Conservation (phyloP, 2,797 vertebrate genomes). For the Danio aesculapii region DNA sequence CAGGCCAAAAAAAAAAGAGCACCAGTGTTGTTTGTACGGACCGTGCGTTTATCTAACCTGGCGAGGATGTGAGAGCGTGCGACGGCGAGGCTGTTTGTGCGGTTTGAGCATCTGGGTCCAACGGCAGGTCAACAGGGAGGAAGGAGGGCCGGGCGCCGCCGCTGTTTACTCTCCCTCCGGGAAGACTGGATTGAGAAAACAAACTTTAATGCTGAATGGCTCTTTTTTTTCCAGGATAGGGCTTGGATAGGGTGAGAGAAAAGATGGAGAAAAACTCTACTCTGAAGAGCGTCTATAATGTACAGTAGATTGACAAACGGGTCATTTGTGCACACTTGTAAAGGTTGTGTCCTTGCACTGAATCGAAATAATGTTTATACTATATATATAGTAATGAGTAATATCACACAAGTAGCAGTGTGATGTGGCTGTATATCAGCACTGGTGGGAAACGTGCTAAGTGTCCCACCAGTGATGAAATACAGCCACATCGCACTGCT, state of each 20-base stretch:
- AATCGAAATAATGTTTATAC: neutral
- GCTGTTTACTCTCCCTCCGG: slow-evolving; percentile 57
- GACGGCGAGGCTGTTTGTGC: slow-evolving; percentile 55
- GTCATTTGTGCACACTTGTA: neutral
- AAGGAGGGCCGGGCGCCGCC: slow-evolving; percentile 56
- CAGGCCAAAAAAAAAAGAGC: slow-evolving; percentile 18
- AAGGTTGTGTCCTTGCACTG: neutral
- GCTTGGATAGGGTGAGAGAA: slow-evolving; percentile 21
- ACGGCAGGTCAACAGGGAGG: slow-evolving; percentile 62
- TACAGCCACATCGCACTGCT: no score
- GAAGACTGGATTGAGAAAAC: slow-evolving; percentile 66
- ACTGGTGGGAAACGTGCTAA: no score
- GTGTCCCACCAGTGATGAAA: no score
- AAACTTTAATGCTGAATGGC: slow-evolving; percentile 54
- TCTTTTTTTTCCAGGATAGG: slow-evolving; percentile 50
- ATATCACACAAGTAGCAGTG: no score
- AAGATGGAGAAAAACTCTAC: slow-evolving; percentile 33
- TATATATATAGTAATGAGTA: neutral
- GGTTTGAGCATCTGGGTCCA: slow-evolving; percentile 63
- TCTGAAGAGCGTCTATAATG: slow-evolving; percentile 4
- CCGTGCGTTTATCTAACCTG: slow-evolving; percentile 62
- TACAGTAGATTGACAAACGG: neutral
- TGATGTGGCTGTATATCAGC: no score
- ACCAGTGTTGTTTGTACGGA: slow-evolving; percentile 54
- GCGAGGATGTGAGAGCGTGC: slow-evolving; percentile 49